Conservation (phyloP, 2,113 vertebrate genomes). For the Illadopsis cleaveri region DNA sequence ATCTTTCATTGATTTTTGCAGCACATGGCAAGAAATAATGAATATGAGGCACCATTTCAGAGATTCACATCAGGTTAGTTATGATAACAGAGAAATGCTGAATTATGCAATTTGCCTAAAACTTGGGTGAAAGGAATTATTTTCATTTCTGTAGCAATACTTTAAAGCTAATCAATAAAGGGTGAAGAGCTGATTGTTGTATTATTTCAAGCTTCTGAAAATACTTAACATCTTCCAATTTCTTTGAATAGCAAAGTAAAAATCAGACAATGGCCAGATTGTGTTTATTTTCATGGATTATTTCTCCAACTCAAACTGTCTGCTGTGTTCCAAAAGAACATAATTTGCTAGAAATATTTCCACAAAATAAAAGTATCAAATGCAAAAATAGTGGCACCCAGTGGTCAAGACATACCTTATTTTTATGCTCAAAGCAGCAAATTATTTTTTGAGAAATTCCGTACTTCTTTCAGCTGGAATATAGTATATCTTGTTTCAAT, state of each 20-base stretch:
- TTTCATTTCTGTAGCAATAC: neutral
- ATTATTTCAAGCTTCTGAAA: neutral
- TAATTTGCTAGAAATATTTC: neutral
- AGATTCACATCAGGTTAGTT: neutral
- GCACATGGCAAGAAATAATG: neutral
- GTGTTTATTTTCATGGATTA: constrained; percentile 24
- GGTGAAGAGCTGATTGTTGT: neutral
- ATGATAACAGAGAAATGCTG: neutral
- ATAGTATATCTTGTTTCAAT: neutral
- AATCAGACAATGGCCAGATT: neutral
- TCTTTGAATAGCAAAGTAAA: neutral
- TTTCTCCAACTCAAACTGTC: constrained; percentile 15
- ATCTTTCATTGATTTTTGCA: neutral
- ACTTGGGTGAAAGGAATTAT: neutral
- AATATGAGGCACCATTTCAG: neutral
- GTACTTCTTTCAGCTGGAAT: neutral
- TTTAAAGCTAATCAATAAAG: neutral
- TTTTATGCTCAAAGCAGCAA: neutral
- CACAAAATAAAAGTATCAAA: neutral
- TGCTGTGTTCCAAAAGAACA: neutral
- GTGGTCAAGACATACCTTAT: neutral
- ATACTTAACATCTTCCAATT: neutral
- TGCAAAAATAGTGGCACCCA: constrained; percentile 18
- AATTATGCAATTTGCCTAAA: neutral
- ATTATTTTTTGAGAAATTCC: neutral